phyloP scores from a whole-genome alignment of 2,888 invertebrate genomes.

The Meliscaeva auricollis region DNA sequence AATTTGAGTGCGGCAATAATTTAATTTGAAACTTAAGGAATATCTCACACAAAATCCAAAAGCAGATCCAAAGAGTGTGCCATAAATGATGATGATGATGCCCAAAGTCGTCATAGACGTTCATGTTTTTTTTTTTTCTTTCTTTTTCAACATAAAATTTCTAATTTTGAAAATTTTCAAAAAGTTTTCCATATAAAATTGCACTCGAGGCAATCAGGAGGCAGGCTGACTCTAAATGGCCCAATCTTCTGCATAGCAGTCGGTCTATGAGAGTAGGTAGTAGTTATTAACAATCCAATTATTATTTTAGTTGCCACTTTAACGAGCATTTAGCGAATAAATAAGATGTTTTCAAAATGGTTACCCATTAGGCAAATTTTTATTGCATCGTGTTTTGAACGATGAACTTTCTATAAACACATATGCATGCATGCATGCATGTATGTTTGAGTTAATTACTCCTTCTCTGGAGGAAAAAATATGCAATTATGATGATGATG shows the following conservation, averaged over 20 bases:
- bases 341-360: neutral
- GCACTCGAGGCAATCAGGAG: neutral
- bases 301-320: conserved; percentile 27
- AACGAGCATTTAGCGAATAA: conserved; percentile 20
- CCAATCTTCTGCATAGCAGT: neutral
- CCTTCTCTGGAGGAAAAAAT: neutral
- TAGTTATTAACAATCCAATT: conserved; percentile 14
- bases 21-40: conserved; percentile 23
- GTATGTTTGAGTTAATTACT: neutral
- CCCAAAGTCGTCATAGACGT: neutral
- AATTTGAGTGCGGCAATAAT: conserved; percentile 8
- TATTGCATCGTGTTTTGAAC: conserved; percentile 3
- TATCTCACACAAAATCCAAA: conserved; percentile 13
- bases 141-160: neutral
- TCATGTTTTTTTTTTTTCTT: neutral
- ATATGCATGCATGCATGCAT: neutral
- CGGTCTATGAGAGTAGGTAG: neutral
- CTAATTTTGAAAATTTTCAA: conserved; percentile 9
- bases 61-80: conserved; percentile 7
- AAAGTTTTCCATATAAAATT: neutral
- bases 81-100: conserved; percentile 1
- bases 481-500: neutral
- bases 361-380: conserved; percentile 2
- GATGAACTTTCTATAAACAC: no score
- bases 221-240: neutral